Evolutionary conservation across 2,797 vertebrate genomes (phyloP).

Genomic region (Borostomias antarcticus): DNA sequence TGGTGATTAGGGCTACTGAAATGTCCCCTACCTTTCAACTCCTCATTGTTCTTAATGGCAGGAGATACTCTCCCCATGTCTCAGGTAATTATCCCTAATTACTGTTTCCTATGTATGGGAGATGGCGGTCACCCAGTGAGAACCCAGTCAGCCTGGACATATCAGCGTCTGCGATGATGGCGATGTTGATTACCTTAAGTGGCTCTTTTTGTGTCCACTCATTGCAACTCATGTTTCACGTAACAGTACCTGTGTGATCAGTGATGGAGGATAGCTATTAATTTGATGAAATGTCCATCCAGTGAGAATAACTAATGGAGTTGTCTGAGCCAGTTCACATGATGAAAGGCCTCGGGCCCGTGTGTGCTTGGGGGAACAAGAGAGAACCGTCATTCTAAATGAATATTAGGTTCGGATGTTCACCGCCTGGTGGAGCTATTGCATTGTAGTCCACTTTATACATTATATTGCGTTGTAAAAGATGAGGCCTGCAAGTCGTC

Average conservation of each 20-base stretch:
- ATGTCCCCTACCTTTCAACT: neutral
- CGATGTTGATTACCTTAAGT: conserved; percentile 1
- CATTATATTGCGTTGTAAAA: neutral
- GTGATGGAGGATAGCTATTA: neutral
- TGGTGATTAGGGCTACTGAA: conserved; percentile 5
- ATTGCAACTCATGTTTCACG: neutral
- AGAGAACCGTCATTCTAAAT: no score
- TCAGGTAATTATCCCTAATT: conserved; percentile 10
- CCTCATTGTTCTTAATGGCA: conserved; percentile 4
- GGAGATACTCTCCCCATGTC: neutral
- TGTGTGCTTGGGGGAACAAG: neutral
- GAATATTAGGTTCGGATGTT: neutral
- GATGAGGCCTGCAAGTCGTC: neutral
- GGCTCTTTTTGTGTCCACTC: conserved; percentile 4
- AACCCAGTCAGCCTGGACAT: conserved; percentile 5
- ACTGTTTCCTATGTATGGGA: neutral
- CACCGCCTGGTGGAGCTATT: neutral
- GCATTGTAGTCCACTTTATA: neutral
- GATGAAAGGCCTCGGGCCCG: neutral
- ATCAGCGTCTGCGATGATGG: neutral
- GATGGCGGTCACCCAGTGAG: neutral
- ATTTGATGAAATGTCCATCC: neutral
- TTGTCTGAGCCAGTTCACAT: neutral
- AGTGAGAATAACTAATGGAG: neutral
- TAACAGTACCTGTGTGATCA: neutral